Conservation (phyloP, 2,797 vertebrate genomes). For the Alectoris magna region DNA sequence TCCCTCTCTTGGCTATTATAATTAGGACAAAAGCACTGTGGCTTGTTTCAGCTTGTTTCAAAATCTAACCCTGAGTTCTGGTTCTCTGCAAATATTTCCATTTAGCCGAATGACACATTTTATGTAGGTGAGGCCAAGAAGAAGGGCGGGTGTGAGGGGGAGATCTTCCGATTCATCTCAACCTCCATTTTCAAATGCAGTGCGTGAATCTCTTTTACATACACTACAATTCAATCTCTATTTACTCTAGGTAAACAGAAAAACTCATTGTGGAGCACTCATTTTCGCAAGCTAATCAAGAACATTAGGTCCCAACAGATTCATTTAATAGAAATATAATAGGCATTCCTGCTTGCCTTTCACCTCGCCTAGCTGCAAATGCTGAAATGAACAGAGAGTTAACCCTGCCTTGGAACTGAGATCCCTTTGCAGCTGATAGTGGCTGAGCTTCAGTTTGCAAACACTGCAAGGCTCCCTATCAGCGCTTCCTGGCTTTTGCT, state of each 20-base stretch:
- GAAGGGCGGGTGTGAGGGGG: constrained; percentile 66
- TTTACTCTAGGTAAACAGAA: constrained; percentile 82
- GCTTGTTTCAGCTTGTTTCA: constrained; percentile 57
- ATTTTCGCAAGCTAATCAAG: constrained; percentile 81
- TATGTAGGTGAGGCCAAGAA: constrained; percentile 47
- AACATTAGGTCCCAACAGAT: constrained; percentile 81
- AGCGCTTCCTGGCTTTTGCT: constrained; percentile 64
- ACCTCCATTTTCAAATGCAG: constrained; percentile 59
- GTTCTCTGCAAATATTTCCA: constrained; percentile 43
- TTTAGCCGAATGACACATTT: constrained; percentile 63
- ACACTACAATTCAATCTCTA: constrained; percentile 77
- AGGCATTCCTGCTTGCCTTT: constrained; percentile 81
- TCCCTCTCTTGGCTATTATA: background rate
- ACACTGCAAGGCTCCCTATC: constrained; percentile 70
- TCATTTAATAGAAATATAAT: constrained; percentile 84
- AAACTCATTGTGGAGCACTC: constrained; percentile 73
- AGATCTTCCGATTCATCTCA: constrained; percentile 40
- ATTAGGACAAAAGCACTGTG: background rate
- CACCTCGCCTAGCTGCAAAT: constrained; percentile 77
- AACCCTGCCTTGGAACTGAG: constrained; percentile 80
- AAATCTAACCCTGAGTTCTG: constrained; percentile 20
- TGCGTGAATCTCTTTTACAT: constrained; percentile 70
- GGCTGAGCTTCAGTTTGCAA: constrained; percentile 74
- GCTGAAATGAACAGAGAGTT: constrained; percentile 82
- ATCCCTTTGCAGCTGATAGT: constrained; percentile 79